Evolutionary conservation across 1,140 invertebrate genomes (phyloP).

Genomic region (Steinernema feltiae): DNA sequence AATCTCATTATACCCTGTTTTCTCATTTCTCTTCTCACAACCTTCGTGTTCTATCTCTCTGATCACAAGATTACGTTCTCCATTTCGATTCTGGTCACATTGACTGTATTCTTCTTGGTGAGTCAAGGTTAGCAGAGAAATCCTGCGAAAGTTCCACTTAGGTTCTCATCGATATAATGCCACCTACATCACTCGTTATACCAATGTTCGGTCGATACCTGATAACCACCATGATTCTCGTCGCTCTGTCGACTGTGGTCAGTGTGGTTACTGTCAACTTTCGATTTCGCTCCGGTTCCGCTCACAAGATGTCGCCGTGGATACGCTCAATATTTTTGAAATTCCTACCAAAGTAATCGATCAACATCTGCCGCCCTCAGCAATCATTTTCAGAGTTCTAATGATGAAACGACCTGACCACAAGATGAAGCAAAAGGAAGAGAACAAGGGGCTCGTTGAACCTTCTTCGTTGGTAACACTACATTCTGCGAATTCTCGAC

Average conservation of each 20-base stretch:
- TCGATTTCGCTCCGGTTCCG: constrained; percentile 75
- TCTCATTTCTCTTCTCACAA: constrained; percentile 90
- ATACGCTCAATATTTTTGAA: constrained; percentile 85
- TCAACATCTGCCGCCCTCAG: too few species aligned
- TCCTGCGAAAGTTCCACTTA: constrained; percentile 17
- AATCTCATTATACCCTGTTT: constrained; percentile 94
- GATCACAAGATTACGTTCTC: constrained; percentile 97
- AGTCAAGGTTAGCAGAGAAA: constrained; percentile 19
- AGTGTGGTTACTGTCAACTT: constrained; percentile 96
- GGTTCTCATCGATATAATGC: constrained; percentile 86
- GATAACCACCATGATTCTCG: constrained; percentile 97
- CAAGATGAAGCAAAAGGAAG: constrained; percentile 56
- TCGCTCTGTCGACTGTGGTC: constrained; percentile 93
- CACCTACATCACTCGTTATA: constrained; percentile 94
- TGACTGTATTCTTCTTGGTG: constrained; percentile 94
- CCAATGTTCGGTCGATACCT: constrained; percentile 96
- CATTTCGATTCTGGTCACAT: constrained; percentile 95
- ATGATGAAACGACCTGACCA: constrained; percentile 52
- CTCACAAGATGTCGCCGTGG: constrained; percentile 84
- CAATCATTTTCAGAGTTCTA: constrained; percentile 41
- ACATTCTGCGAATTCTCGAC: not conserved
- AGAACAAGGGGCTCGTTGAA: not conserved
- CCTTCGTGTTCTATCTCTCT: constrained; percentile 93
- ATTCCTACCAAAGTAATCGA: constrained; percentile 67
- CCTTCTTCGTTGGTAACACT: not conserved